Evolutionary conservation across 2,888 invertebrate genomes (phyloP).

Genomic region (Pseudolycoriella hygida): DNA sequence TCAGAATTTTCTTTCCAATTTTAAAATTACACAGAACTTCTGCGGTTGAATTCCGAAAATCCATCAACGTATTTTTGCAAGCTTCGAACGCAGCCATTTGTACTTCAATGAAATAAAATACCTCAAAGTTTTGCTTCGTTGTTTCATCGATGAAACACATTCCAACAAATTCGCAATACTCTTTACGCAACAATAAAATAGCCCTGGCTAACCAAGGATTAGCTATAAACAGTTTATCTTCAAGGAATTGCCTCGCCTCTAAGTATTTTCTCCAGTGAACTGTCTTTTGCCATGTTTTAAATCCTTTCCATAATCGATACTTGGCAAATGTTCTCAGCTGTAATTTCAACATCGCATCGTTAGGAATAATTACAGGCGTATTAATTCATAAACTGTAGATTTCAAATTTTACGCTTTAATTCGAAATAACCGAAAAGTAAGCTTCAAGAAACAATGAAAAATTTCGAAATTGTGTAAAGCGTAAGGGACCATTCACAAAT

Average conservation of each 20-base stretch:
- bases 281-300: constrained; percentile 61
- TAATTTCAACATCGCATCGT: constrained; percentile 12
- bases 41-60: constrained; percentile 34
- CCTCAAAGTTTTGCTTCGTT: constrained; percentile 31
- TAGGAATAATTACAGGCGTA: not conserved
- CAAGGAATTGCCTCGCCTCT: constrained; percentile 37
- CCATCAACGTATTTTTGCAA: constrained; percentile 24
- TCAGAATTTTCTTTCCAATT: too few species aligned
- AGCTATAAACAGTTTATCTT: constrained; percentile 52
- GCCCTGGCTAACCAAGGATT: constrained; percentile 55
- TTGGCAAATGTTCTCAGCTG: constrained; percentile 48
- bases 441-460: too few species aligned
- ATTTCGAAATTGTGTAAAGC: too few species aligned
- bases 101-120: constrained; percentile 53
- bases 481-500: too few species aligned
- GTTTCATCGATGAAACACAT: constrained; percentile 42
- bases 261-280: constrained; percentile 50
- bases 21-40: constrained; percentile 39
- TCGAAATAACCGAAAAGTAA: too few species aligned
- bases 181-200: constrained; percentile 47
- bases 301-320: constrained; percentile 62
- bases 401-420: too few species aligned
- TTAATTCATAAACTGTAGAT: too few species aligned
- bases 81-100: constrained; percentile 32
- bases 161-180: constrained; percentile 44